A percentile compares a stretch with the other conserved stretches of the same genome.
phyloP scores from a whole-genome alignment of 2,113 vertebrate species.

The Muntiacus reevesi region DNA sequence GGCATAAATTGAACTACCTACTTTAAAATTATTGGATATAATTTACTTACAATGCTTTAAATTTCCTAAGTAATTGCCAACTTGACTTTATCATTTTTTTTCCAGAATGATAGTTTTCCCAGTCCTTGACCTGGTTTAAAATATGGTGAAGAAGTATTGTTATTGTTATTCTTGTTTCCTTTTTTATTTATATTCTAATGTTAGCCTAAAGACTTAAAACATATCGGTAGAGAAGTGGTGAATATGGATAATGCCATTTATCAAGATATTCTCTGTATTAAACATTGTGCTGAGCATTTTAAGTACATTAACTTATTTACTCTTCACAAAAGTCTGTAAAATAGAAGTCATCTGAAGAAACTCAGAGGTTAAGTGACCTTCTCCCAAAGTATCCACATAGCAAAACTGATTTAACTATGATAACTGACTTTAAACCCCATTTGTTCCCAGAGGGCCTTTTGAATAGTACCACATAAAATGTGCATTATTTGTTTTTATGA shows the following conservation, averaged over 20 bases:
- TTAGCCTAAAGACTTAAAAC: neutral
- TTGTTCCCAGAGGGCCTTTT: neutral
- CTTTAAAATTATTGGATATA: conserved; percentile 34
- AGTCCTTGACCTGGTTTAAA: neutral
- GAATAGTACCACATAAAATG: neutral
- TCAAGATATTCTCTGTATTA: neutral
- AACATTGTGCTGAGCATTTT: neutral
- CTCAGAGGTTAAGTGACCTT: neutral
- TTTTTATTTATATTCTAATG: neutral
- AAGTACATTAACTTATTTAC: neutral
- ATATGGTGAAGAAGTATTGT: neutral
- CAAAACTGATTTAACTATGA: neutral
- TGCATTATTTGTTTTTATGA: neutral
- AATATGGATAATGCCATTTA: neutral
- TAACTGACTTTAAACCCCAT: neutral
- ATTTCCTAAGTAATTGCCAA: conserved; percentile 37
- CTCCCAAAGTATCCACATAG: neutral
- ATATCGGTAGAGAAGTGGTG: neutral
- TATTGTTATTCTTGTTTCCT: neutral
- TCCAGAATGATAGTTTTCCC: neutral
- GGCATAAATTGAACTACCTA: conserved; percentile 28
- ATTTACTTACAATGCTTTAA: conserved; percentile 35
- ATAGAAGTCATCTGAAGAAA: neutral
- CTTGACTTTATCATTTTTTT: neutral
- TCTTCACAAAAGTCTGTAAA: neutral